phyloP scores from a whole-genome alignment of 2,888 invertebrate genomes.

The Caenorhabditis imperialis region DNA sequence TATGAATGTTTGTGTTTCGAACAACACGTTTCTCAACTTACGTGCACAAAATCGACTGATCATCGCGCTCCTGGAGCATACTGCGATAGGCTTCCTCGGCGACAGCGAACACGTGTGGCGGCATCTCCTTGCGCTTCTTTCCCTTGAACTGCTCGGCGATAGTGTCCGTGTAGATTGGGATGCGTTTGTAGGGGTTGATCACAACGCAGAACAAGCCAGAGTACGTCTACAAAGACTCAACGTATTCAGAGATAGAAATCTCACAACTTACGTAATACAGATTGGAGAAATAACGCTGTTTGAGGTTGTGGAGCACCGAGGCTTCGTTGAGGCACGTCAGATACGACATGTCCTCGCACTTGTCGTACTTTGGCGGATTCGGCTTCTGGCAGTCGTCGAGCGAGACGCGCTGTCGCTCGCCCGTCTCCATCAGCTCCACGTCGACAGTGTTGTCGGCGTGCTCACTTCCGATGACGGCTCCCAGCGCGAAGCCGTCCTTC shows the following conservation, averaged over 20 bases:
- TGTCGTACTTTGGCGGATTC: conserved; percentile 99
- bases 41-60: conserved; percentile 98
- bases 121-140: conserved; percentile 90
- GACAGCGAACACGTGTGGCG: conserved; percentile 99
- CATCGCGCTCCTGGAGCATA: conserved; percentile 99
- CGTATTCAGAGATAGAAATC: not conserved
- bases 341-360: conserved; percentile 99
- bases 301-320: conserved; percentile 97
- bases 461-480: conserved; percentile 92
- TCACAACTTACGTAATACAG: conserved; percentile 95
- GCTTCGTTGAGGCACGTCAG: conserved; percentile 99
- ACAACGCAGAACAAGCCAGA: conserved; percentile 99
- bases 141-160: conserved; percentile 96
- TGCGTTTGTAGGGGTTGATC: conserved; percentile 94
- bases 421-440: conserved; percentile 96
- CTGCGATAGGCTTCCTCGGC: conserved; percentile 98
- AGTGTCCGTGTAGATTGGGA: conserved; percentile 99
- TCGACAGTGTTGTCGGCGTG: conserved; percentile 87
- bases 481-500: conserved; percentile 87
- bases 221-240: conserved; percentile 87
- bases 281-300: conserved; percentile 98
- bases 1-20: not conserved
- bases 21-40: conserved; percentile 75
- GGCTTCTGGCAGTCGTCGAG: conserved; percentile 81
- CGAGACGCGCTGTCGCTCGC: conserved; percentile 83